These are phyloP conservation scores for Stenolophus ochropezus DNA, from an alignment of 2,888 invertebrate species.

Conservation along the genomic window DNA sequence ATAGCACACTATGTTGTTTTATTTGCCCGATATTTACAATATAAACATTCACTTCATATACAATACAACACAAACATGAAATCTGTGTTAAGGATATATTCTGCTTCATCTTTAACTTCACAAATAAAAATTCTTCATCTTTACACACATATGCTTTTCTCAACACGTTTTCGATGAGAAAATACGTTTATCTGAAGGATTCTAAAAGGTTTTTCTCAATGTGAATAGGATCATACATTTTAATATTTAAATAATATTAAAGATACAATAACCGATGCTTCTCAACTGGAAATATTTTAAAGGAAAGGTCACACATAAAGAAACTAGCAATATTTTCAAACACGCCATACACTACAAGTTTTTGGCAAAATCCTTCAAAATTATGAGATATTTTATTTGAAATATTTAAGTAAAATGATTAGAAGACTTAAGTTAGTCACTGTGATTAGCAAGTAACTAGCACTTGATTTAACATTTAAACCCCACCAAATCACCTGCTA, in stretches of 20 bases:
- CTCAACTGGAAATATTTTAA: background rate
- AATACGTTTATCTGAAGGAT: background rate
- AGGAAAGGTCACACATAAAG: background rate
- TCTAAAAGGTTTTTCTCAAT: background rate
- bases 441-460: too few species aligned
- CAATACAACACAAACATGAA: background rate
- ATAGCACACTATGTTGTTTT: background rate
- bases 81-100: constrained; percentile 18
- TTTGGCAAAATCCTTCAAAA: too few species aligned
- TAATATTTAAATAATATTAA: background rate
- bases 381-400: too few species aligned
- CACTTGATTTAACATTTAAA: too few species aligned
- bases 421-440: too few species aligned
- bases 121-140: constrained; percentile 10
- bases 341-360: too few species aligned
- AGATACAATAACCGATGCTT: background rate
- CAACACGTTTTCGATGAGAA: background rate
- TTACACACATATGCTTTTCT: background rate
- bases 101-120: background rate
- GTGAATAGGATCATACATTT: background rate
- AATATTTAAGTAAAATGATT: too few species aligned
- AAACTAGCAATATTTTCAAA: background rate
- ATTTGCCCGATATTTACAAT: background rate
- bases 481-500: too few species aligned
- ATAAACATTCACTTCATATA: constrained; percentile 3